Evolutionary conservation across 2,113 vertebrate genomes (phyloP).

Genomic region (Strigops habroptila): DNA sequence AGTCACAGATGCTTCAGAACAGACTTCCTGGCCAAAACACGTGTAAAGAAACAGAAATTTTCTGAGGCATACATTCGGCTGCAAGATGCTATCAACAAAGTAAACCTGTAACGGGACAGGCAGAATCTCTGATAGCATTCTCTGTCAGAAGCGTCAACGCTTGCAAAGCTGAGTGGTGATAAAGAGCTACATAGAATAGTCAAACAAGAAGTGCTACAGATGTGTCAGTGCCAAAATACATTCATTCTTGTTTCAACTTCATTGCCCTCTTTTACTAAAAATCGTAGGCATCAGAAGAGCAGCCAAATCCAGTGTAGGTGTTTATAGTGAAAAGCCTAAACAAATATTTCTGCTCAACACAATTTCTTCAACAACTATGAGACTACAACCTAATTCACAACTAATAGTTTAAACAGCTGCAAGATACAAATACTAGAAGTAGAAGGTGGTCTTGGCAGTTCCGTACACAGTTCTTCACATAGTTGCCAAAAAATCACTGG

Average conservation of each 20-base stretch:
- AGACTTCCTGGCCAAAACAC: background rate
- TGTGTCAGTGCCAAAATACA: background rate
- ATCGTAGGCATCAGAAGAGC: background rate
- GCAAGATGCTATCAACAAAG: background rate
- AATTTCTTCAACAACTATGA: background rate
- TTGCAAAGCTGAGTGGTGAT: background rate
- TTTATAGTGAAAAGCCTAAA: background rate
- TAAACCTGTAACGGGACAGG: background rate
- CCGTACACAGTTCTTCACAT: background rate
- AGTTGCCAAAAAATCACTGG: background rate
- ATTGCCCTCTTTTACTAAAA: background rate
- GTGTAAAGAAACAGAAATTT: fast-evolving
- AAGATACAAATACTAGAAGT: background rate
- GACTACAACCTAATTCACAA: background rate
- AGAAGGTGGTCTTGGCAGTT: background rate
- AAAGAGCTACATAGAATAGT: background rate
- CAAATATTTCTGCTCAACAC: background rate
- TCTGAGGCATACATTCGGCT: fast-evolving
- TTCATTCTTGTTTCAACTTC: background rate
- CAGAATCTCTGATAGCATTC: fast-evolving
- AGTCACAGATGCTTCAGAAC: background rate
- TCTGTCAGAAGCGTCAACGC: background rate
- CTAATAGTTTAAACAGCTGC: background rate
- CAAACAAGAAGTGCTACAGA: background rate
- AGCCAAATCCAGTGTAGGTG: background rate